Evolutionary conservation across 2,888 invertebrate genomes (phyloP), one percentile per base, ranked within the genome.

Genomic region (Xylophagus ater): DNA sequence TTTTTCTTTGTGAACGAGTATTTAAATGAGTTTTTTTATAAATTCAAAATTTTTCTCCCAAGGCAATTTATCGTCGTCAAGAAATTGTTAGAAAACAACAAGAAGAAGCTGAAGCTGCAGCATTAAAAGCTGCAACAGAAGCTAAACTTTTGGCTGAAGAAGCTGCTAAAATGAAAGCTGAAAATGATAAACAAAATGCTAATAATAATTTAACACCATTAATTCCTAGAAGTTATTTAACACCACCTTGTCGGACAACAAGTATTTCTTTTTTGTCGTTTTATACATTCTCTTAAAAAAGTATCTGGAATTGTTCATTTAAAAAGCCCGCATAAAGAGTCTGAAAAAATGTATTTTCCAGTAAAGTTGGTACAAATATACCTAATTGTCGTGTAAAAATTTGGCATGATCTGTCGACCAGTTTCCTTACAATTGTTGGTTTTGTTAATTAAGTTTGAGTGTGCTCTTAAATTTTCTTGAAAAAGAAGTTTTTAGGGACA

Each of bases 11-110:
- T 30, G 9, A 12, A n/a, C 30, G 6, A 4, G 15, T 12, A 7
- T 23, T 23, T 21, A 14, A 4, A 20, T 6, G 29, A 24, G 5
- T 37, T 28, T 23, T 33, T 24, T 18, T 14, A 34, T 19, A 26
- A 34, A 14, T 19, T 8, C 6, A 24, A 13, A 20, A 14, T 13
- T 34, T 21, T 13, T 9, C 26, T 39, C 43, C 45, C 2, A 26
- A 58, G 54, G 57, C 64, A 4, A 54, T 63, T 37, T 60, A 56
- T 18, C 45, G 55, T 3, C 53, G 65, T 1, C 62, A 65, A 29
- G 51, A 56, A 15, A 51, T 54, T 13, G 48, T 59, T 15, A 52
- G 56, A 0, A 55, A 58, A 32, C 51, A 54, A 37, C 50, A 53
- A 10, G 53, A 54, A 40, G 55, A 55, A 38, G 51, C 55, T 7